Conservation (phyloP, 2,888 invertebrate species). For the Cabera pusaria region DNA sequence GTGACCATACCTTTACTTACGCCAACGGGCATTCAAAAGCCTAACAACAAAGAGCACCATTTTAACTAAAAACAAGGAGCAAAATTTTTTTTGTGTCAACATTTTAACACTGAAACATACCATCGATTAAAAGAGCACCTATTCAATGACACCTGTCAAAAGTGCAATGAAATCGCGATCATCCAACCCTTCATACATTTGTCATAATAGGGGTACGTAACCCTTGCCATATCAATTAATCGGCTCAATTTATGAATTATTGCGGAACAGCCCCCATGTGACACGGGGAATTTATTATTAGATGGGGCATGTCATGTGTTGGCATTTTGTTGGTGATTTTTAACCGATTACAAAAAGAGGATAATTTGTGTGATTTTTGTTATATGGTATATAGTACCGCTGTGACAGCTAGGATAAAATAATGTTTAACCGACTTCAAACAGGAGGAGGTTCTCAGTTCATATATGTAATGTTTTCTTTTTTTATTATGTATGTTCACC, state of each 20-base stretch:
- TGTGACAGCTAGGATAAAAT: too few species aligned
- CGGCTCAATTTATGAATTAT: constrained; percentile 80
- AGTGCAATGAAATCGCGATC: constrained; percentile 27
- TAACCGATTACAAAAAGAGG: not conserved
- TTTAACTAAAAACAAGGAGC: too few species aligned
- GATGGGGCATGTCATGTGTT: constrained; percentile 44
- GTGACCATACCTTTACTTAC: too few species aligned
- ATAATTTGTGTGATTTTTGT: not conserved
- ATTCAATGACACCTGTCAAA: constrained; percentile 17
- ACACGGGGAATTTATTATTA: constrained; percentile 66
- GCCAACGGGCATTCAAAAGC: too few species aligned
- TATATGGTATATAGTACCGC: too few species aligned
- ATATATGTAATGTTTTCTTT: too few species aligned
- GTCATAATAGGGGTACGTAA: constrained; percentile 69
- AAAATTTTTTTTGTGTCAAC: too few species aligned
- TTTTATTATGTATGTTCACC: too few species aligned
- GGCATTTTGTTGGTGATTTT: constrained; percentile 30
- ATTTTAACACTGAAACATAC: too few species aligned
- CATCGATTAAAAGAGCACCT: constrained; percentile 16
- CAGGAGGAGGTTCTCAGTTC: too few species aligned
- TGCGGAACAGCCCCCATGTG: constrained; percentile 53
- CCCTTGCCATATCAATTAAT: constrained; percentile 77
- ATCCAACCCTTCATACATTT: constrained; percentile 45
- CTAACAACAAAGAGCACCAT: too few species aligned
- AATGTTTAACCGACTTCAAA: too few species aligned